Conservation (phyloP, 2,113 vertebrate genomes). For the Apaloderma vittatum region DNA sequence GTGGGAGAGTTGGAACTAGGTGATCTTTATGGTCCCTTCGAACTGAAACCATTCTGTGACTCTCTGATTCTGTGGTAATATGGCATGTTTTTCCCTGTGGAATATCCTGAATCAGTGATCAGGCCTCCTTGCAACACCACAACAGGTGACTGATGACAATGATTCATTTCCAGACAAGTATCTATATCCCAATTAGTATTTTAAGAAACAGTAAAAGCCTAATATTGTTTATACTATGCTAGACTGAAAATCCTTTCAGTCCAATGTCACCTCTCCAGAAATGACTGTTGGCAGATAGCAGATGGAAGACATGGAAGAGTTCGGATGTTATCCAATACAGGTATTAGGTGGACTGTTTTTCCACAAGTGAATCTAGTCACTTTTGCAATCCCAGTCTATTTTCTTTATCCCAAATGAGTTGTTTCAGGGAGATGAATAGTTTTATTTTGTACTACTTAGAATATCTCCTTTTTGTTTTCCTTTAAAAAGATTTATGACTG, state of each 20-base stretch:
- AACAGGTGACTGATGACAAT: accelerated
- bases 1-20: no score
- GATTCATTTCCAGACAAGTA: neutral
- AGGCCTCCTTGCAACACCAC: neutral
- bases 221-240: neutral
- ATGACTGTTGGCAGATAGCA: neutral
- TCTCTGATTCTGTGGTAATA: neutral
- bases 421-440: neutral
- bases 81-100: accelerated
- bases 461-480: accelerated
- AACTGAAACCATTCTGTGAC: no score
- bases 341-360: neutral
- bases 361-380: neutral
- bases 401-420: neutral
- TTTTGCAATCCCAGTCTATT: neutral
- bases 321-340: accelerated
- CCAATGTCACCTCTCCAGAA: neutral
- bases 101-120: neutral
- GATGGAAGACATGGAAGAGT: neutral
- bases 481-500: neutral
- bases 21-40: no score
- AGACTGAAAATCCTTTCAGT: neutral
- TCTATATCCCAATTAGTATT: neutral
- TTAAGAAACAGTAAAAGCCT: neutral
- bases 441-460: neutral